Conservation (phyloP, 2,797 vertebrate genomes). For the Eutrigla gurnardus region DNA sequence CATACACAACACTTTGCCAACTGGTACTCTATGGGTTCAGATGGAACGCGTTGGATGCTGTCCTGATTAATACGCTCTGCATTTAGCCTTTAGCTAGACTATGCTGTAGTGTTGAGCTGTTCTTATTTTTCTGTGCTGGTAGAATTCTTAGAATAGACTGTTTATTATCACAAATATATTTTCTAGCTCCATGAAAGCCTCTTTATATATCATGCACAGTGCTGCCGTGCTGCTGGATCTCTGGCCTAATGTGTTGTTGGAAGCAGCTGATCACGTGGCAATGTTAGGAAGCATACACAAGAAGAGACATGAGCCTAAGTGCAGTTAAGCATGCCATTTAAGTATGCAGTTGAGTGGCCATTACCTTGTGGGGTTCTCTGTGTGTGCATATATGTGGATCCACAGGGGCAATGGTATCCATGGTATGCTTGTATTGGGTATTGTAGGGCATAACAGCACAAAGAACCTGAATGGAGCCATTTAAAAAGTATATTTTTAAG, state of each 20-base stretch:
- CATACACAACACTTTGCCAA: background rate
- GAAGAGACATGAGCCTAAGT: slow-evolving; percentile 46
- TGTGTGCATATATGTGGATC: slow-evolving; percentile 39
- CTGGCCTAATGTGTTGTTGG: slow-evolving; percentile 40
- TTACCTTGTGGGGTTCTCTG: slow-evolving; percentile 31
- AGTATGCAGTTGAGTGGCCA: slow-evolving; percentile 56
- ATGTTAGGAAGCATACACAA: slow-evolving; percentile 32
- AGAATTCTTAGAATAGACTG: background rate
- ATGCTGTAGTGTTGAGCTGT: background rate
- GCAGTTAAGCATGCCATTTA: slow-evolving; percentile 60
- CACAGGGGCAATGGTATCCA: slow-evolving; percentile 20
- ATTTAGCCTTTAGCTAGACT: background rate
- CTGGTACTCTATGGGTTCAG: background rate
- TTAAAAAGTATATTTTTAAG: background rate
- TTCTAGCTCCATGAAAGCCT: slow-evolving; percentile 21
- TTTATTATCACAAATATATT: slow-evolving; percentile 5
- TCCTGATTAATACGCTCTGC: background rate
- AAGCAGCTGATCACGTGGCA: slow-evolving; percentile 34
- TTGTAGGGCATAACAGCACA: background rate
- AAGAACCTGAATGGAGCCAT: background rate
- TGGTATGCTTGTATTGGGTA: background rate
- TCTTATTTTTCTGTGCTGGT: slow-evolving; percentile 6
- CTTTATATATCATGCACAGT: slow-evolving; percentile 15
- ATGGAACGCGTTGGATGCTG: slow-evolving; percentile 6
- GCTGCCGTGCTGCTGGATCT: slow-evolving; percentile 16